Evolutionary conservation across 2,797 vertebrate genomes (phyloP), one percentile per base, ranked within the genome.

Genomic region (Sebastes aleutianus): DNA sequence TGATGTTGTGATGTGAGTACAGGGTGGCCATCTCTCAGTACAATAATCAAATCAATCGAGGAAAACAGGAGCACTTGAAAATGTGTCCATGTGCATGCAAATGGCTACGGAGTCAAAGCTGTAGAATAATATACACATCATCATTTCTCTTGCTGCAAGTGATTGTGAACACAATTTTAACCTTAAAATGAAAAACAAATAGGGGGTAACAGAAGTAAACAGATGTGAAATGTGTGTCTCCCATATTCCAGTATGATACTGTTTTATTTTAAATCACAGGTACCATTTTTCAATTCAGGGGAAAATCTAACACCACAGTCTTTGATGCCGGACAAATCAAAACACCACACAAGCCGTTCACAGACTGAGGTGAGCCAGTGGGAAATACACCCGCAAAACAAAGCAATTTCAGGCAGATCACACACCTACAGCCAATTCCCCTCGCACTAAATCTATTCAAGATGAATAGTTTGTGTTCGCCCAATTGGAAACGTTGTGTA

Each of bases 361-460:
- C 72, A 70, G 79, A 26, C 65, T 61, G 67, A 82, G 77, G 79
- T 77, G 82, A 83, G 75, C 88, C 80, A 64, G 74, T 54, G 85
- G 90, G 85, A 88, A 85, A 91, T 78, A 62, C 58, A 62, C 20
- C 69, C 36, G 76, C 36, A 82, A 91, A 91, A 91, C 79, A 85
- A 91, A 85, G 83, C 85, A 91, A 93, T 94, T 93, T 94, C 83
- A 74, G 80, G 43, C 32, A 79, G 87, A 93, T 92, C 79, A 93
- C 88, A 88, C 56, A 84, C 79, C 88, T 88, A 83, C 70, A 80
- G 85, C 82, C 85, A 86, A 76, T 85, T 80, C 82, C 56, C 62
- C 58, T 27, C 58, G 1, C 54, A 59, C 79, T 68, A 76, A 89
- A 92, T 92, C 89, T 79, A 90, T 89, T 88, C 83, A 67, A 74